Evolutionary conservation across 2,113 vertebrate genomes (phyloP), one percentile per base, ranked within the genome.

Genomic region (Sorex fumeus): DNA sequence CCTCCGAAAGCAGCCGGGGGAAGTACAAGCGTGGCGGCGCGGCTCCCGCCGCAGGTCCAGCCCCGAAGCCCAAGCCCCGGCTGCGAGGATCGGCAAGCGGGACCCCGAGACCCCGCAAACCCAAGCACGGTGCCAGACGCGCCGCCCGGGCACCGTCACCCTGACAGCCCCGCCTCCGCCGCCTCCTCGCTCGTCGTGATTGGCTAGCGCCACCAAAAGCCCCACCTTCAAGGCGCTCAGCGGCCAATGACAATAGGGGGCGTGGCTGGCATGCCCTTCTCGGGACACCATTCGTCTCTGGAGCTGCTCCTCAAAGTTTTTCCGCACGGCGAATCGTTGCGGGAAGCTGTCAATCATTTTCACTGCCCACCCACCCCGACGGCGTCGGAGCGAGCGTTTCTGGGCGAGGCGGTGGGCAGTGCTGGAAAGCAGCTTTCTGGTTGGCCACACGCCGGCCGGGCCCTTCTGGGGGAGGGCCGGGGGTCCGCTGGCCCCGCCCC

Each of bases 401-500:
- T 3, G 15, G 72, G 91, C 66, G 71, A 74, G 67, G 40, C 21
- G 23, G 32, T 40, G 23, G n/a, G 16, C 53, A 50, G 47, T 13
- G 10, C 47, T 50, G 47, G 79, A 86, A 50, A 74, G 57, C 25
- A 71, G 15, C 30, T 92, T 96, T 91, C 19, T 95, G 84, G 97
- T 97, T 98, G 98, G 97, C 19, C 27, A 78, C 74, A 76, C 23
- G 11, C 12, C 78, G 91, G 93, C 50, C 53, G 1, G 75, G 32
- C 6, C 93, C 75, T 84, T 86, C 16, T 75, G n/a, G 1, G 23
- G 16, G 47, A 75, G 32, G 16, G 57, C 62, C n/a, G 67, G 53
- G 71, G 71, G 69, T 50, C 62, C 13, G 36, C 21, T 57, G 0
- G 5, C 12, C 18, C 3, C 19, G 34, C 82, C 36, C 45, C 16